Conservation (phyloP, 2,113 vertebrate genomes). For the Lepus europaeus region DNA sequence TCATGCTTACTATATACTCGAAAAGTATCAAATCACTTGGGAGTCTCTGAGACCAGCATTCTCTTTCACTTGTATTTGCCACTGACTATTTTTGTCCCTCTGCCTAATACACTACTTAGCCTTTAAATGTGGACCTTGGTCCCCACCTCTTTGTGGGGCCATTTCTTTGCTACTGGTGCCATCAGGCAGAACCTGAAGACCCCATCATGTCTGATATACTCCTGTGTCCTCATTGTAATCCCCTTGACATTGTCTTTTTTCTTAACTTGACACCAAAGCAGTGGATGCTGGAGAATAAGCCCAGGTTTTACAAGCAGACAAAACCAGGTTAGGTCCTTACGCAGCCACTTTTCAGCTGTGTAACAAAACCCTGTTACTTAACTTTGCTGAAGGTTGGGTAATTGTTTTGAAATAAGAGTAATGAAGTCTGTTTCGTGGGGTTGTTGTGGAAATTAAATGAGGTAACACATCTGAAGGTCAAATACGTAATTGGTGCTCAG, state of each 20-base stretch:
- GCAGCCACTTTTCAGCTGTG: constrained; percentile 14
- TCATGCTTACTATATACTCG: not conserved
- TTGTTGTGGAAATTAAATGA: constrained; percentile 39
- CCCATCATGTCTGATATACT: too few relatives aligned
- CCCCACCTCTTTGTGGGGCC: not conserved
- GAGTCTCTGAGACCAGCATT: not conserved
- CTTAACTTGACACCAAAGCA: not conserved
- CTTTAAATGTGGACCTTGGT: not conserved
- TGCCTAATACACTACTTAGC: not conserved
- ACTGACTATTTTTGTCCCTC: not conserved
- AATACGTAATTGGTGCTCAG: not conserved
- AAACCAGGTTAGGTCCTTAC: not conserved
- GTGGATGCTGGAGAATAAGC: not conserved
- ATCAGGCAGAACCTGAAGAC: not conserved
- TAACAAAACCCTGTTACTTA: not conserved
- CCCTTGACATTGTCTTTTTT: not conserved
- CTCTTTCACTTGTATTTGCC: not conserved
- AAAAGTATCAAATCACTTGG: not conserved
- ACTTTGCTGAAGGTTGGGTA: not conserved
- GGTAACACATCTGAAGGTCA: constrained; percentile 36
- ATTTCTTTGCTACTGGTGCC: not conserved
- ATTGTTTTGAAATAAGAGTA: constrained; percentile 60
- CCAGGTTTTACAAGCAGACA: not conserved
- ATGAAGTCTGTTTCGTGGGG: not conserved
- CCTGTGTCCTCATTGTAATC: not conserved